Conservation (phyloP, 1,140 invertebrate species). For the Drosophila ambigua region DNA sequence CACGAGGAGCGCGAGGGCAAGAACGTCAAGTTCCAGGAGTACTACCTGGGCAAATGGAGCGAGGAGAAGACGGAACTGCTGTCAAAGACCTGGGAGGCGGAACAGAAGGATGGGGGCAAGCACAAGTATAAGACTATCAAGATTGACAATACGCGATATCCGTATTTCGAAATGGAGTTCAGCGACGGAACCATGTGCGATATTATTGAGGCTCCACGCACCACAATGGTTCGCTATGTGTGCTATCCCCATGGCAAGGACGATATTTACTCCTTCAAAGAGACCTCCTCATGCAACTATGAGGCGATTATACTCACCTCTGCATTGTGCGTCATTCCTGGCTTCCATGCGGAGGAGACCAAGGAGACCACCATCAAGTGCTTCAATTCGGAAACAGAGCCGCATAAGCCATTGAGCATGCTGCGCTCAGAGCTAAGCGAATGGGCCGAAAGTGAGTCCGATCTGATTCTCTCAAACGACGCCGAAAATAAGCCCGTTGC, state of each 20-base stretch:
- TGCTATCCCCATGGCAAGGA: constrained; percentile 94
- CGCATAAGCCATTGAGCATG: constrained; percentile 90
- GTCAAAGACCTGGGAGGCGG: constrained; percentile 83
- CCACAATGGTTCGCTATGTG: constrained; percentile 92
- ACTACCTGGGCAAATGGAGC: constrained; percentile 91
- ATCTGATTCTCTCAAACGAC: constrained; percentile 67
- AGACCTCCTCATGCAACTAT: constrained; percentile 97
- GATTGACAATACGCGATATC: constrained; percentile 93
- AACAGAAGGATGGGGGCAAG: constrained; percentile 82
- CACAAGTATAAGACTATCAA: constrained; percentile 87
- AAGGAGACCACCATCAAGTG: constrained; percentile 93
- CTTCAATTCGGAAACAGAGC: constrained; percentile 88
- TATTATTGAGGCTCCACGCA: constrained; percentile 91
- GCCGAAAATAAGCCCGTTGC: constrained; percentile 53
- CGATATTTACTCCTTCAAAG: constrained; percentile 96
- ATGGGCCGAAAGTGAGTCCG: constrained; percentile 82
- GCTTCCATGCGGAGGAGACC: constrained; percentile 92
- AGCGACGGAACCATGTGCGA: constrained; percentile 95
- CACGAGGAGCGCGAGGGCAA: constrained; percentile 97
- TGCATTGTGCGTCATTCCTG: constrained; percentile 93
- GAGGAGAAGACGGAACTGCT: constrained; percentile 86
- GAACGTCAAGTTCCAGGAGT: constrained; percentile 92
- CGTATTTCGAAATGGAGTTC: constrained; percentile 92
- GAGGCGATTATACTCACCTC: constrained; percentile 94
- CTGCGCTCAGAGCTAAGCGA: constrained; percentile 89